Base-by-base conservation (phyloP, 2,797 vertebrate genomes). In the Microctenopoma stevenorrisi region DNA sequence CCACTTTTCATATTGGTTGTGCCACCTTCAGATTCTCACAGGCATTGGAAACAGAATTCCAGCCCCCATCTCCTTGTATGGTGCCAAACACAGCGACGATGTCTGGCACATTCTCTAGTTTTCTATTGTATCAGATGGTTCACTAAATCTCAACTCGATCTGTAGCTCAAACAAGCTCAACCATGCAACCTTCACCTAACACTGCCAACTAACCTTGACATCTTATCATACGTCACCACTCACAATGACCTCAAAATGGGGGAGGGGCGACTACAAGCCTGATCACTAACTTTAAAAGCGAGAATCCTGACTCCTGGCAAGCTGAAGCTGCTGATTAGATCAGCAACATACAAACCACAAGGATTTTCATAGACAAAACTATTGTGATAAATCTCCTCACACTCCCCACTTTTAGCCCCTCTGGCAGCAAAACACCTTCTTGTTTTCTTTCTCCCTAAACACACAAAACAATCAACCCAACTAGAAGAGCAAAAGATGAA, bases 191-290 rank as follows among this genome's bases (percentile, higher is more conserved):
- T 22, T 22, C 22, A 22, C 22, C 22, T 22, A 22, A 22, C 22
- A 22, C 22, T 22, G 22, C 22, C 22, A 60, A 54, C 42, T 40
- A 61, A 56, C 57, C 60, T 57, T 64, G 54, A 80, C 58, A 68
- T 54, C 51, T 46, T 25, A 48, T 14, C 65, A 40, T 40, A 52
- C 51, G 46, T 51, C 58, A 76, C 58, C 68, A 72, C 54, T 58
- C 66, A 57, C 30, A 60, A 60, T 64, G 56, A 89, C 81, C 79
- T 62, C 83, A 78, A 46, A 76, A 68, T 7, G 42, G 64, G 60
- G 48, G 55, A 54, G 28, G 14, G 61, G 65, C 10, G 49, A 33
- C 62, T 5, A 12, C 38, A 54, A 43, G 42, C 52, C 52, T 42
- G 7, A 76, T 63, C 48, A 28, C 64, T 22, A 48, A 66, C 66